Base-by-base conservation (phyloP, 2,113 vertebrate genomes). In the Menura novaehollandiae region DNA sequence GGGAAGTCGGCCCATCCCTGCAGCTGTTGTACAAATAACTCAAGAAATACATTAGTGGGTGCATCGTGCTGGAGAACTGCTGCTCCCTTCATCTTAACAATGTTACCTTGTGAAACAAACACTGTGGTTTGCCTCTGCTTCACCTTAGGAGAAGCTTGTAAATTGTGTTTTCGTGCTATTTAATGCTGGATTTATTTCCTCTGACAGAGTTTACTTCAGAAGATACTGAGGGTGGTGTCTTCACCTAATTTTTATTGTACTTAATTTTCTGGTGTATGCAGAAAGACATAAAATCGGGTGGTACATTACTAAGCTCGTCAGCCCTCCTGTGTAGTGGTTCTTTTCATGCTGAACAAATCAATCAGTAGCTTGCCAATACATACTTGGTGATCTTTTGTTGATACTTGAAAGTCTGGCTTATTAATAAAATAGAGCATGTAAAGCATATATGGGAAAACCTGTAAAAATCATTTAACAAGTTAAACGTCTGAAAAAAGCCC, bases 1-100 rank as follows among this genome's bases (percentile, higher is more conserved):
- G 79, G 79, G 76, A 93, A 86, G 89, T 91, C 7, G 7, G 76
- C 83, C 95, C 88, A 89, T 93, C 94, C 94, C 80, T 95, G 91
- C 92, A 94, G 93, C 93, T 95, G 91, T 35, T 74, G 71, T 71
- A 89, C 67, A 78, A 13, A 82, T 30, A 85, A 46, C 51, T 91
- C 16, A 23, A 71, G 66, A 85, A 85, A 35, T 81, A 10, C 19
- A 33, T 90, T 60, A 1, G 7, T 59, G 59, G 39, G 22, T 91
- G 76, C 77, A 79, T 85, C 77, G 46, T 68, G 82, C 88, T 95
- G 75, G 69, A 66, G 78, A 84, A 21, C 32, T 89, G 82, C 66
- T 88, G 73, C 89, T 89, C 53, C 46, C 67, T 73, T 73, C 58
- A 23, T 52, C 46, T 67, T 39, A 52, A 58, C 37, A n/a, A 32